Conservation (phyloP, 2,113 vertebrate genomes). For the Callipepla squamata region DNA sequence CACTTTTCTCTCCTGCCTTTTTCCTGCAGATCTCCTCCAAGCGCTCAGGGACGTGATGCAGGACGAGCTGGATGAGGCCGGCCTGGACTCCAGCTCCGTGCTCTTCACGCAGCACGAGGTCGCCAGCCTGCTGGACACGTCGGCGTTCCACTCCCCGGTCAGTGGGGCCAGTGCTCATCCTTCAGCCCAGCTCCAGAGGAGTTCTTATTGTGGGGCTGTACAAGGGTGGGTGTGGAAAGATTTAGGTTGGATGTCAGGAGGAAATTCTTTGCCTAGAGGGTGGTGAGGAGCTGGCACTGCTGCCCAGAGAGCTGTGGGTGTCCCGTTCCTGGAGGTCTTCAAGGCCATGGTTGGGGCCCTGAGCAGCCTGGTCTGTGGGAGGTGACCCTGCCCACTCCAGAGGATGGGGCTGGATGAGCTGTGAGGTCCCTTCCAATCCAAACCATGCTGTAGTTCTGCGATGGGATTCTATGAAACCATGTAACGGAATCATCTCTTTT, state of each 20-base stretch:
- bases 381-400: too few relatives aligned
- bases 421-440: too few relatives aligned
- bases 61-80: slow-evolving; percentile 82
- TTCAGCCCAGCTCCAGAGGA: background rate
- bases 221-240: background rate
- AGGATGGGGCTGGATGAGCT: too few relatives aligned
- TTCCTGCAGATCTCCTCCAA: slow-evolving; percentile 83
- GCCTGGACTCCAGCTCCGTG: slow-evolving; percentile 78
- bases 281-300: too few relatives aligned
- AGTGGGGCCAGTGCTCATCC: slow-evolving; percentile 17
- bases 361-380: too few relatives aligned
- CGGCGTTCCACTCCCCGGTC: slow-evolving; percentile 88
- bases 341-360: too few relatives aligned
- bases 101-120: slow-evolving; percentile 89
- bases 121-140: slow-evolving; percentile 88
- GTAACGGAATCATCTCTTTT: background rate
- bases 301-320: too few relatives aligned
- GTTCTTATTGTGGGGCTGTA: background rate
- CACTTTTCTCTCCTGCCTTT: background rate
- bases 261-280: background rate
- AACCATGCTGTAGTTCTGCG: too few relatives aligned
- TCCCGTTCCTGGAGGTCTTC: too few relatives aligned
- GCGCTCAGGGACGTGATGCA: slow-evolving; percentile 80
- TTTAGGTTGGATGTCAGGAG: background rate
- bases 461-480: background rate